Evolutionary conservation across 2,797 vertebrate species (phyloP).

Genomic region (Huso huso): DNA sequence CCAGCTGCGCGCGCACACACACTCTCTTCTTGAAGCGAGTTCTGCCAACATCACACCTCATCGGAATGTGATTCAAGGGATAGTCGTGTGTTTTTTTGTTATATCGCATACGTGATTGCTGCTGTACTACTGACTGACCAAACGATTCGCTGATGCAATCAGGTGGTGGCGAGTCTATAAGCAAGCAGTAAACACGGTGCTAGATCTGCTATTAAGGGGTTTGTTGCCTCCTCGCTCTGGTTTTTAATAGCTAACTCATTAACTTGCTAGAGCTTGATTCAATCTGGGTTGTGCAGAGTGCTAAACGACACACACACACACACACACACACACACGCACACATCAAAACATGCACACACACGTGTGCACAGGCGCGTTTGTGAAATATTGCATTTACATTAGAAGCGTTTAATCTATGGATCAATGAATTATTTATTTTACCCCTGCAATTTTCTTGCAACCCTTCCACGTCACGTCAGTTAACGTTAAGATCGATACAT

Average conservation of each 20-base stretch:
- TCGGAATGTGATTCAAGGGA: slow-evolving; percentile 28
- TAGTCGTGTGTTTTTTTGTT: slow-evolving; percentile 28
- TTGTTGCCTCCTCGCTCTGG: not conserved
- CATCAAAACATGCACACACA: not conserved
- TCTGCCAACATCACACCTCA: slow-evolving; percentile 53
- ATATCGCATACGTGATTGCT: slow-evolving; percentile 43
- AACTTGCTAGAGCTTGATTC: no score
- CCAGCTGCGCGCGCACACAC: slow-evolving; percentile 44
- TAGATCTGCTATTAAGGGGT: not conserved
- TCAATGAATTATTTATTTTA: no score
- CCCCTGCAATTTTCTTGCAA: no score
- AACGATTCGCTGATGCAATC: not conserved
- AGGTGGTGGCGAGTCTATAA: not conserved
- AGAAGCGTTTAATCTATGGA: no score
- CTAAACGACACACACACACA: not conserved
- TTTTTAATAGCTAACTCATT: not conserved
- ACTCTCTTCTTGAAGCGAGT: slow-evolving; percentile 51
- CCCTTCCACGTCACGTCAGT: no score
- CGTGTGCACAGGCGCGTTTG: no score
- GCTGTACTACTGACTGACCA: not conserved
- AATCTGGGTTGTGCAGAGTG: not conserved
- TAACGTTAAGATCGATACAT: no score
- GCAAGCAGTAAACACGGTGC: not conserved
- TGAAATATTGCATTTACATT: no score
- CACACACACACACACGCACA: not conserved